phyloP scores from a whole-genome alignment of 2,888 invertebrate species.

The Drosophila kambysellisi region DNA sequence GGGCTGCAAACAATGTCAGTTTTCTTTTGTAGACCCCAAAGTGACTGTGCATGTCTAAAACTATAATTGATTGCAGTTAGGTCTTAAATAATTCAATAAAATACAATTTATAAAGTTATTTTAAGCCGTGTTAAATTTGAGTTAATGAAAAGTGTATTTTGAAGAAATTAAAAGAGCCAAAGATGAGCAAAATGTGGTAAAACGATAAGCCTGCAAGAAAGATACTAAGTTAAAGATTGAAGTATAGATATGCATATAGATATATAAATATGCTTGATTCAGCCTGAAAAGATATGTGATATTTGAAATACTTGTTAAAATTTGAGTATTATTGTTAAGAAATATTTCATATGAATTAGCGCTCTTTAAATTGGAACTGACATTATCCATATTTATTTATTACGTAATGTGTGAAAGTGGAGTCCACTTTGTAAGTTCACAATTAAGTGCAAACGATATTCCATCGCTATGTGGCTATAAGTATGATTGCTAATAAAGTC shows the following conservation, averaged over 20 bases:
- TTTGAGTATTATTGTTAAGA: background rate
- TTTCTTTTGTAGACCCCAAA: background rate
- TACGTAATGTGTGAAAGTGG: background rate
- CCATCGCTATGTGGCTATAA: background rate
- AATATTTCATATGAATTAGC: background rate
- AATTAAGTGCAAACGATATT: slow-evolving; percentile 17
- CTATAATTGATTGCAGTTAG: background rate
- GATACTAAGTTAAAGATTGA: background rate
- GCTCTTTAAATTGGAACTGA: background rate
- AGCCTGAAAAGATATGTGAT: background rate
- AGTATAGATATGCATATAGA: background rate
- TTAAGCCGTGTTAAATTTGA: background rate
- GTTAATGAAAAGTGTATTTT: background rate
- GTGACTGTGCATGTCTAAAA: slow-evolving; percentile 4
- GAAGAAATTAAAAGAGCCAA: background rate
- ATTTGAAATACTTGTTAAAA: too few relatives aligned
- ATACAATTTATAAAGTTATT: background rate
- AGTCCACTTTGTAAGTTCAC: background rate
- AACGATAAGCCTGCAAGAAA: background rate
- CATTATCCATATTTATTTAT: background rate
- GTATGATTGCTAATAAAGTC: slow-evolving; percentile 48
- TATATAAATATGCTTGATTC: background rate
- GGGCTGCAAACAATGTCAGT: slow-evolving; percentile 3
- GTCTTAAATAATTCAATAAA: background rate
- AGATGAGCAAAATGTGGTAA: background rate